Evolutionary conservation across 1,140 invertebrate species (phyloP), one percentile per base, ranked within the genome.

Genomic region (Drosophila malerkotliana): DNA sequence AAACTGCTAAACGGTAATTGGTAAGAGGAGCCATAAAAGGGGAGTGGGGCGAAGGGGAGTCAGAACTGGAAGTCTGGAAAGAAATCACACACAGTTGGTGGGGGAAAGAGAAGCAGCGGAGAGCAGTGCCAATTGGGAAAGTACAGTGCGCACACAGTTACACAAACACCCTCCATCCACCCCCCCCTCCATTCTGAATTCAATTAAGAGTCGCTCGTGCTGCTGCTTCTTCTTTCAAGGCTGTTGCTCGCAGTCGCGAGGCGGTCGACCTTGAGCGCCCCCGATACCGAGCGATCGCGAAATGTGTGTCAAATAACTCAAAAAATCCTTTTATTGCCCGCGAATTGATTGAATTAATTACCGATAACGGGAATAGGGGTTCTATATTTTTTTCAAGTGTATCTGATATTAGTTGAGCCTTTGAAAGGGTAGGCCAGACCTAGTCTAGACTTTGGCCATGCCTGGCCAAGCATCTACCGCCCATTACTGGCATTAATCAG

Each of bases 301-400:
- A 63, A 58, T 77, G 54, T 72, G 37, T 45, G 73, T 77, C 64
- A 71, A 69, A 2, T 24, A 24, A 39, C 44, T 41, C 18, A 18
- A 41, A 26, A 60, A 44, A 66, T 85, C 67, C 77, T 84, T 84
- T 84, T 77, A 80, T 85, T 80, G 77, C 51, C 34, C 47, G 56
- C 67, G 53, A 84, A 84, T 83, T 84, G 72, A 83, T 79, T 79
- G 18, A 79, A 76, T 79, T 67, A 76, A 76, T 83, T 24, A 61
- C 21, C 52, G 37, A 60, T 47, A 51, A 30, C 52, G 26, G 44
- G 54, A 64, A 48, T n/a, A n/a, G n/a, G n/a, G n/a, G n/a, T n/a
- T n/a, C n/a, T n/a, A n/a, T n/a, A n/a, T n/a, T n/a, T n/a, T 15
- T 15, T 15, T 1, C 15, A 15, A 15, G 15, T 15, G 15, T 15